Base-by-base conservation (phyloP, 2,888 invertebrate genomes). In the Spisula solida region DNA sequence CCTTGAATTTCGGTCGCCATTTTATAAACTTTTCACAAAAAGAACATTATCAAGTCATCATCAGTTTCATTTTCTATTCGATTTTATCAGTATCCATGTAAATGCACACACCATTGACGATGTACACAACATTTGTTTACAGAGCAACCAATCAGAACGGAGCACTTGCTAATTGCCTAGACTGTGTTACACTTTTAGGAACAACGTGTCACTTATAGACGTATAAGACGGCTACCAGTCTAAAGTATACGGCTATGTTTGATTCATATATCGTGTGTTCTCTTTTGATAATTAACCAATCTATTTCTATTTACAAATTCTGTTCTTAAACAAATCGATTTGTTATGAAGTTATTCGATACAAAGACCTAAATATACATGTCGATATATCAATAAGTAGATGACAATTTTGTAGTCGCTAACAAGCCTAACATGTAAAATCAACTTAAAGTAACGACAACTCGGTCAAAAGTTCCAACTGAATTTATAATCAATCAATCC, bases 121-220 rank as follows among this genome's bases (percentile, higher is more conserved):
- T 91, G 89, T 93, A 93, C 93, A 93, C 94, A 93, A 92, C 89
- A 83, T 87, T 89, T 92, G 92, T 93, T 93, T 90, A 91, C 92
- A 90, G 87, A 60, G 55, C 87, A 88, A 84, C 91, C 91, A 87
- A 92, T 92, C 90, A 90, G 70, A 85, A 55, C 31, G 83, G 55
- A 78, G 31, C 41, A 70, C 81, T 78, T 88, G 87, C 70, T 34
- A 47, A 47, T 82, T 51, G 48, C 47, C 31, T 83, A 31, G 83
- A 51, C 83, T 83, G 83, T 75, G 20, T 75, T 14, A 47, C 8
- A n/a, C 18, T 75, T 75, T 47, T 47, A 16, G 60, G 5, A 25
- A 25, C 0, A 12, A 66, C 0, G 60, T 66, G n/a, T 4, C 25
- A 31, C 34, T 6, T 75, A 75, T 75, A 1, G n/a, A 31, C 75